phyloP scores from a whole-genome alignment of 2,888 invertebrate species.

The Leptura quadrifasciata region DNA sequence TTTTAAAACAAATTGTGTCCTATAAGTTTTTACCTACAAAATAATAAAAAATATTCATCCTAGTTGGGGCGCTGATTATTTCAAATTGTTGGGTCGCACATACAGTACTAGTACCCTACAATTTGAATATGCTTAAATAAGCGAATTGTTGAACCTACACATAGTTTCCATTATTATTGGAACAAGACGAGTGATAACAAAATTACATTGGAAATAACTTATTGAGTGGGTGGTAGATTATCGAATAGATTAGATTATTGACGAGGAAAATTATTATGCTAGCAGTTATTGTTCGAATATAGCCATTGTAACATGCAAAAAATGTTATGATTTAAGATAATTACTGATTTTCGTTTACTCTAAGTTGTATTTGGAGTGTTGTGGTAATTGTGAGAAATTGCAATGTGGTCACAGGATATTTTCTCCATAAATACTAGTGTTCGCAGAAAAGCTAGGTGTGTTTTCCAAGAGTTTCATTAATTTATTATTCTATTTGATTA shows the following conservation, averaged over 20 bases:
- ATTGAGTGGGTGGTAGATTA: constrained; percentile 41
- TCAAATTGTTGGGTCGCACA: background rate
- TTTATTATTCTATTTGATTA: background rate
- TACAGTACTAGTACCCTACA: background rate
- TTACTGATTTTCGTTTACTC: background rate
- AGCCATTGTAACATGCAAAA: constrained; percentile 3
- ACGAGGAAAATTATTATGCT: constrained; percentile 32
- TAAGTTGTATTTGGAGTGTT: background rate
- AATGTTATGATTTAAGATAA: background rate
- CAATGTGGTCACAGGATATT: constrained; percentile 38
- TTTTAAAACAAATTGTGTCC: too few relatives aligned
- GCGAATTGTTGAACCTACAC: background rate
- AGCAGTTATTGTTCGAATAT: constrained; percentile 28
- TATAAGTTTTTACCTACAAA: too few relatives aligned
- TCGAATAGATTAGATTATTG: constrained; percentile 52
- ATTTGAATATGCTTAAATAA: constrained; percentile 9
- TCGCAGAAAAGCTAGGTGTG: constrained; percentile 39
- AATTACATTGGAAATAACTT: constrained; percentile 29
- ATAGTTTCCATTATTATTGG: constrained; percentile 3
- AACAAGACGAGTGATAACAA: constrained; percentile 25
- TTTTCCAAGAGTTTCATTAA: background rate
- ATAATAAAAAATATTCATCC: too few relatives aligned
- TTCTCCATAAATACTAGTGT: constrained; percentile 16
- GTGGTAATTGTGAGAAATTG: background rate
- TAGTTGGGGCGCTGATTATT: background rate